phyloP scores from a whole-genome alignment of 2,113 vertebrate genomes.

The Porphyrio hochstetteri region DNA sequence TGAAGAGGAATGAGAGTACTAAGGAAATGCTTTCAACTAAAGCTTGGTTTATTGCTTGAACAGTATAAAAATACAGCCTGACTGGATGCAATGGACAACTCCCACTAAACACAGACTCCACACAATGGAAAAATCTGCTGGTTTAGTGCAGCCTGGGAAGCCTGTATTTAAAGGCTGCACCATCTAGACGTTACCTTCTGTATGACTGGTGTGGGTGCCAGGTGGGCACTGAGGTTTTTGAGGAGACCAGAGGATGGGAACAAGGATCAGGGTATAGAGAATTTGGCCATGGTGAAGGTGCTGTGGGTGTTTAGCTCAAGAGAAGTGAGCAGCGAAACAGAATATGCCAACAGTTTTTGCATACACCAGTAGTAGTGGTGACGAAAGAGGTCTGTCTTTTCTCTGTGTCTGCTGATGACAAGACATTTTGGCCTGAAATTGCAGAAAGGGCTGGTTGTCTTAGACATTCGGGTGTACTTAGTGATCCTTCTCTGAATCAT shows the following conservation, averaged over 20 bases:
- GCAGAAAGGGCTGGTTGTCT: background rate
- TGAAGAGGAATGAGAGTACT: background rate
- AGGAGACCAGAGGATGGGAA: background rate
- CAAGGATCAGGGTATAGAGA: background rate
- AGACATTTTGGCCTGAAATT: background rate
- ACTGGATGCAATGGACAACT: background rate
- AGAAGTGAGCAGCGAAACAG: background rate
- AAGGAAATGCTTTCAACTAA: background rate
- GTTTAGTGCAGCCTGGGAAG: background rate
- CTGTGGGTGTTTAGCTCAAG: background rate
- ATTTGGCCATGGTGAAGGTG: background rate
- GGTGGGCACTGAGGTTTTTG: background rate
- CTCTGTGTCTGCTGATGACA: background rate
- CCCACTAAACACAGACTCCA: background rate
- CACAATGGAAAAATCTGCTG: background rate
- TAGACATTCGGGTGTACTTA: background rate
- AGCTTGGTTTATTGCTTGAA: background rate
- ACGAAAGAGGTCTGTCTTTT: background rate
- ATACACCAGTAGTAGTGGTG: accelerated
- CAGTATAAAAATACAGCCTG: background rate
- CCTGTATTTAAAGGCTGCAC: background rate
- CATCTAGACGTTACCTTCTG: background rate
- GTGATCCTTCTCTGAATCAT: background rate
- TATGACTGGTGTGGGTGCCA: background rate
- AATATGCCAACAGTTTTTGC: background rate